Evolutionary conservation across 2,888 invertebrate genomes (phyloP).

Genomic region (Bombyx huttoni): DNA sequence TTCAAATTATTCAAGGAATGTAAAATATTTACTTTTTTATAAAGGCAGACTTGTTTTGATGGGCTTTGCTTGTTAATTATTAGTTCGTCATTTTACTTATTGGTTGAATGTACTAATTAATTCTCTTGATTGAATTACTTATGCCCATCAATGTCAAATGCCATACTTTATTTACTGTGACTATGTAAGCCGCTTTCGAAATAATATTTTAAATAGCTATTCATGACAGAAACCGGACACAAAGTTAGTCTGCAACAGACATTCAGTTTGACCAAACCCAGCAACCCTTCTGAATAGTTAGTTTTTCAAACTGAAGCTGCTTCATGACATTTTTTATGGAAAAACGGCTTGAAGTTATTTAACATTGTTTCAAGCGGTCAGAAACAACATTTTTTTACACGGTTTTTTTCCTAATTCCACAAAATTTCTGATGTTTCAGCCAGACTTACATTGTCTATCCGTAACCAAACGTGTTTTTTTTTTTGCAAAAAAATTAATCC

Average conservation of each 20-base stretch:
- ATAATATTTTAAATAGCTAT: slow-evolving; percentile 9
- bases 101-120: too few species aligned
- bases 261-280: background rate
- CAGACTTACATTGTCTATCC: slow-evolving; percentile 51
- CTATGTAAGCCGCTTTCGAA: slow-evolving; percentile 7
- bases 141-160: background rate
- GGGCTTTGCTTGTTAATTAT: too few species aligned
- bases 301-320: slow-evolving; percentile 11
- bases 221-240: background rate
- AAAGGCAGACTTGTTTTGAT: slow-evolving; percentile 8
- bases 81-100: too few species aligned
- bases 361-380: slow-evolving; percentile 54
- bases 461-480: slow-evolving; percentile 20
- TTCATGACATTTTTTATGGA: slow-evolving; percentile 11
- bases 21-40: slow-evolving; percentile 12
- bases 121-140: too few species aligned
- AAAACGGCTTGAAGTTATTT: slow-evolving; percentile 39
- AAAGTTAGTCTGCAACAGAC: background rate
- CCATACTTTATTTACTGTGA: background rate
- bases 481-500: slow-evolving; percentile 32
- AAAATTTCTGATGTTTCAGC: slow-evolving; percentile 38
- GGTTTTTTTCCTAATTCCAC: slow-evolving; percentile 24
- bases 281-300: background rate
- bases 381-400: slow-evolving; percentile 43
- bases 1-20: slow-evolving; percentile 8